Evolutionary conservation across 2,888 invertebrate genomes (phyloP).

Genomic region (Sipunculus nudus): DNA sequence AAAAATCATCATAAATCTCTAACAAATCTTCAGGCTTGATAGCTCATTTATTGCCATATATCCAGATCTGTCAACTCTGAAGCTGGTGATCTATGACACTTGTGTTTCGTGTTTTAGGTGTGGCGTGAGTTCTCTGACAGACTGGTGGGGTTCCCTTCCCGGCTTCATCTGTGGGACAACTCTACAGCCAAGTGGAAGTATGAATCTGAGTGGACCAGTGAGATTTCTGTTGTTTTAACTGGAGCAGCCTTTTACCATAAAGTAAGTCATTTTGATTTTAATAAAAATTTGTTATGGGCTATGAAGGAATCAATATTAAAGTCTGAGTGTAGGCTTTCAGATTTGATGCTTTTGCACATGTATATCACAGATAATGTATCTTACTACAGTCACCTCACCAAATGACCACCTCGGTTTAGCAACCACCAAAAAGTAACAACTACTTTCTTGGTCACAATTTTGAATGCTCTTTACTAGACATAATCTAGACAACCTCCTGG

Average conservation of each 20-base stretch:
- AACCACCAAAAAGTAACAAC: too few species aligned
- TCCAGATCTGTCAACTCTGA: too few species aligned
- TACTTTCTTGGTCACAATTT: too few species aligned
- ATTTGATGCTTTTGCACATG: neutral
- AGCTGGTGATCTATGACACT: too few species aligned
- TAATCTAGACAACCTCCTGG: neutral
- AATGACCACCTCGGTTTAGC: too few species aligned
- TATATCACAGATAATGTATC: conserved; percentile 4
- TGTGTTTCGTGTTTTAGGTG: conserved; percentile 76
- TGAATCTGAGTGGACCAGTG: conserved; percentile 97
- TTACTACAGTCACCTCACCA: neutral
- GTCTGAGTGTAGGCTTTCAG: neutral
- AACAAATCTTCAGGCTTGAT: too few species aligned
- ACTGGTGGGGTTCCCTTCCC: conserved; percentile 94
- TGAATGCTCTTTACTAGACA: too few species aligned
- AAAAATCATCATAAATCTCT: too few species aligned
- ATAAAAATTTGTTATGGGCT: neutral
- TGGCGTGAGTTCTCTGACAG: conserved; percentile 97
- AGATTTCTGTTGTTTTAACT: conserved; percentile 91
- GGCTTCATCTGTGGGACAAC: conserved; percentile 94
- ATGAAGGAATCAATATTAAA: neutral
- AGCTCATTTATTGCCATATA: too few species aligned
- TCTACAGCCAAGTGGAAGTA: conserved; percentile 86
- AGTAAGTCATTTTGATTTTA: conserved; percentile 66
- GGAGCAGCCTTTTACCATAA: conserved; percentile 98